These are phyloP conservation scores for Bubalus kerabau DNA, from an alignment of 2,113 vertebrate species.

Conservation along the genomic window DNA sequence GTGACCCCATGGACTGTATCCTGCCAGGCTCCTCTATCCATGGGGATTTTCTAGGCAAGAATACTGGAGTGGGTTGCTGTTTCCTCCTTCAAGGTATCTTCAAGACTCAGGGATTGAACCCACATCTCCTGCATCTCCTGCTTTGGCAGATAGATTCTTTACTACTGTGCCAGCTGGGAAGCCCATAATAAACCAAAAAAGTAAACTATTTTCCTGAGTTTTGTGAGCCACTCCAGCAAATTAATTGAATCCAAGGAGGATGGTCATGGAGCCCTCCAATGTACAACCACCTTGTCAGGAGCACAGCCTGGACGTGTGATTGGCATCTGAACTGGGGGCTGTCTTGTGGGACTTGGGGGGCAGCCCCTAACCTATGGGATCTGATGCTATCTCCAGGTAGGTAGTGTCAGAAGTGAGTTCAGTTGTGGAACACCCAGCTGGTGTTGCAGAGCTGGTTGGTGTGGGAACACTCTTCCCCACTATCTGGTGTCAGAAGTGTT, in stretches of 20 bases:
- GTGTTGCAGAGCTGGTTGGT: neutral
- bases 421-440: neutral
- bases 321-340: neutral
- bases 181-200: neutral
- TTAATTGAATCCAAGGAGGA: neutral
- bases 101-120: neutral
- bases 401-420: neutral
- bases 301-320: neutral
- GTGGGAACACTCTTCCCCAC: neutral
- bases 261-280: neutral
- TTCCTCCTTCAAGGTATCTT: neutral
- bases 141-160: neutral
- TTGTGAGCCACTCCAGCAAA: neutral
- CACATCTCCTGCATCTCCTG: neutral
- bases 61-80: neutral
- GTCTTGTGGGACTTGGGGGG: neutral
- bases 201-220: neutral
- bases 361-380: neutral
- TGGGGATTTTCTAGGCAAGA: neutral
- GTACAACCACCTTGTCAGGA: neutral
- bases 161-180: neutral
- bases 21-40: neutral
- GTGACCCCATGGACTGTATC: neutral
- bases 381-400: neutral
- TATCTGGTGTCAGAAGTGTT: neutral